Percentiles rank a stretch among this genome's conserved stretches.
Evolutionary conservation across 2,113 vertebrate species (phyloP).

Genomic region (Limnothrissa miodon): DNA sequence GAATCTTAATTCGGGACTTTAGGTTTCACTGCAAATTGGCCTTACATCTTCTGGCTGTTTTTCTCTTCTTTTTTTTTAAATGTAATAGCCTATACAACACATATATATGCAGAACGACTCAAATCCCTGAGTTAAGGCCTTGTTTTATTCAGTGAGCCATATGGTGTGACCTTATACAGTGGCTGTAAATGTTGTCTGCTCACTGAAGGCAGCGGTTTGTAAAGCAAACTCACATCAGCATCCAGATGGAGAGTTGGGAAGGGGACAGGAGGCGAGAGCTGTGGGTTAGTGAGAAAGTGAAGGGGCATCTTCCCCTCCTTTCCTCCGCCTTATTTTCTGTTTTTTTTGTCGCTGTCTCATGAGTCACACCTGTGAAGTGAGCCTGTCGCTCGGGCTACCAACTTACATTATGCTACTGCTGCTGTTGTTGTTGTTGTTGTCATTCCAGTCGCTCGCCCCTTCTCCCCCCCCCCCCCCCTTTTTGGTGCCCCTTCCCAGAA

Average conservation of each 20-base stretch:
- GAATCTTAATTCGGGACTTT: slow-evolving; percentile 45
- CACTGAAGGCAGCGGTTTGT: neutral
- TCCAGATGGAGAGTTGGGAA: neutral
- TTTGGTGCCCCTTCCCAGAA: neutral
- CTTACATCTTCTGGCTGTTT: slow-evolving; percentile 43
- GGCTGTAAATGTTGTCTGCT: slow-evolving; percentile 7
- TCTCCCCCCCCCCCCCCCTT: neutral
- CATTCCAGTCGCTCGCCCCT: neutral
- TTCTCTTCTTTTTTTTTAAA: slow-evolving; percentile 31
- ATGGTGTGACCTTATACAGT: slow-evolving; percentile 11
- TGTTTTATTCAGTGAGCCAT: slow-evolving; percentile 22
- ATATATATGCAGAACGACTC: slow-evolving; percentile 4
- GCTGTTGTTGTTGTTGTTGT: neutral
- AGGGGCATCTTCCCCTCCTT: slow-evolving; percentile 2
- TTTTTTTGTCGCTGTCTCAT: neutral
- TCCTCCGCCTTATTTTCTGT: neutral
- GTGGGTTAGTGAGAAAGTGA: neutral
- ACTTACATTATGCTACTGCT: neutral
- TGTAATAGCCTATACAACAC: slow-evolving; percentile 20
- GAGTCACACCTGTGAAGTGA: slow-evolving; percentile 14
- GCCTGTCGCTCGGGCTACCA: neutral
- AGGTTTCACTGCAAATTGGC: slow-evolving; percentile 52
- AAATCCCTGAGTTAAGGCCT: slow-evolving; percentile 18
- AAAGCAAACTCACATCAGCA: neutral
- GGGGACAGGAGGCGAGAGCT: neutral